Evolutionary conservation across 35 echinoderm and acorn worm genomes (phyloP).

Genomic region (Ophiothrix spiculata): DNA sequence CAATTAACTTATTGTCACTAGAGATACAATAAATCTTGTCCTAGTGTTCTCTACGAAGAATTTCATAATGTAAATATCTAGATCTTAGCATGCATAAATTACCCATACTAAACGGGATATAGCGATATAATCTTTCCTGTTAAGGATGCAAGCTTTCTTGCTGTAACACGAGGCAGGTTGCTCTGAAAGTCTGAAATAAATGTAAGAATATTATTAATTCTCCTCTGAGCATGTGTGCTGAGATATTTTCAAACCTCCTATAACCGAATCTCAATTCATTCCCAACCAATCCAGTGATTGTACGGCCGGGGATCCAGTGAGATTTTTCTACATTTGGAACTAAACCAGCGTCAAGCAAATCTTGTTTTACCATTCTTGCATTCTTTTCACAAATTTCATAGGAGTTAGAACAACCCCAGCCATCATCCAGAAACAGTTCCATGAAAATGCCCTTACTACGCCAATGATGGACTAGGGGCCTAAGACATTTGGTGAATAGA

Average conservation of each 20-base stretch:
- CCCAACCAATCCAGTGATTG: conserved; percentile 24
- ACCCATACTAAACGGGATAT: neutral
- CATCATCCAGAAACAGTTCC: conserved; percentile 38
- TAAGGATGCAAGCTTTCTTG: conserved; percentile 15
- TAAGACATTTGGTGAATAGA: conserved; percentile 28
- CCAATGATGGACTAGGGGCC: conserved; percentile 23
- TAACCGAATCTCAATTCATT: conserved; percentile 14
- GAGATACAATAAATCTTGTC: neutral
- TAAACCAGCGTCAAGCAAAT: conserved; percentile 27
- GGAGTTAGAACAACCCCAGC: conserved; percentile 11
- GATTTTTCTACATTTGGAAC: conserved; percentile 37
- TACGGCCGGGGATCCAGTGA: conserved; percentile 16
- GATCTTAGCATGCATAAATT: neutral
- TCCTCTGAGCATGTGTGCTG: neutral
- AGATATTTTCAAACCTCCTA: no score
- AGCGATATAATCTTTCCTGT: conserved; percentile 31
- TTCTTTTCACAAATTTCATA: neutral
- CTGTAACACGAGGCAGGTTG: neutral
- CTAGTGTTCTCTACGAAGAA: neutral
- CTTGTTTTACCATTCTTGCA: conserved; percentile 15
- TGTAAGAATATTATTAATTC: conserved; percentile 5
- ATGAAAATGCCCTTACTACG: conserved; percentile 32
- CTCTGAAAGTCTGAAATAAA: neutral
- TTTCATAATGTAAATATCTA: neutral
- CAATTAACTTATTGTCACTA: neutral